Conservation (phyloP, 1,140 invertebrate genomes). For the Lordiphosa mommai region DNA sequence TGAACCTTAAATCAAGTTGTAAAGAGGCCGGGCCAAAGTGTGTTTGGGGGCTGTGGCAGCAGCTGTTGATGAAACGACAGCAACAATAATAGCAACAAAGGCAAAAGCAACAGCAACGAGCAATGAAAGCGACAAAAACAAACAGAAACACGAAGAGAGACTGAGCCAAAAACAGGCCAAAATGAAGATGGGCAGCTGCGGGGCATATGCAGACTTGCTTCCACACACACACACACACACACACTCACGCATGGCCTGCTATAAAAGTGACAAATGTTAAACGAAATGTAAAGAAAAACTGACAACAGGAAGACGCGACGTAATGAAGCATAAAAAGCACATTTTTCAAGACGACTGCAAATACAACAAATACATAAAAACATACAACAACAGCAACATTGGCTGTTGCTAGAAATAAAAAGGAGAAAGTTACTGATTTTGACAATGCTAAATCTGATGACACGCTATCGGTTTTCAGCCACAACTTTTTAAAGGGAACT, state of each 20-base stretch:
- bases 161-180: conserved; percentile 40
- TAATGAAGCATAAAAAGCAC: conserved; percentile 75
- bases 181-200: conserved; percentile 69
- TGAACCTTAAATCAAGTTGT: conserved; percentile 76
- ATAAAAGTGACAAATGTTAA: conserved; percentile 78
- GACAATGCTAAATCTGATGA: neutral
- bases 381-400: conserved; percentile 14
- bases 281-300: conserved; percentile 77
- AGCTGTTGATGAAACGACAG: conserved; percentile 67
- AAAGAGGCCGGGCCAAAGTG: conserved; percentile 58
- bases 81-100: conserved; percentile 51
- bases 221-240: conserved; percentile 6
- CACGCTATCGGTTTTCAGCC: too few species aligned
- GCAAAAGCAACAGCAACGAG: conserved; percentile 50
- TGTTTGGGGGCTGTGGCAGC: conserved; percentile 23
- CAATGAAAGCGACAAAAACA: conserved; percentile 28
- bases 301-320: conserved; percentile 72
- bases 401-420: neutral
- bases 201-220: conserved; percentile 44
- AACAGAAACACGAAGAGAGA: conserved; percentile 13
- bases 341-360: conserved; percentile 67
- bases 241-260: conserved; percentile 44
- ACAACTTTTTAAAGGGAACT: too few species aligned
- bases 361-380: conserved; percentile 27
- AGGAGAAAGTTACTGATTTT: neutral